A percentile compares a stretch with the other conserved stretches of the same genome.
phyloP scores from a whole-genome alignment of 2,113 vertebrate genomes.

The Ginglymostoma cirratum region DNA sequence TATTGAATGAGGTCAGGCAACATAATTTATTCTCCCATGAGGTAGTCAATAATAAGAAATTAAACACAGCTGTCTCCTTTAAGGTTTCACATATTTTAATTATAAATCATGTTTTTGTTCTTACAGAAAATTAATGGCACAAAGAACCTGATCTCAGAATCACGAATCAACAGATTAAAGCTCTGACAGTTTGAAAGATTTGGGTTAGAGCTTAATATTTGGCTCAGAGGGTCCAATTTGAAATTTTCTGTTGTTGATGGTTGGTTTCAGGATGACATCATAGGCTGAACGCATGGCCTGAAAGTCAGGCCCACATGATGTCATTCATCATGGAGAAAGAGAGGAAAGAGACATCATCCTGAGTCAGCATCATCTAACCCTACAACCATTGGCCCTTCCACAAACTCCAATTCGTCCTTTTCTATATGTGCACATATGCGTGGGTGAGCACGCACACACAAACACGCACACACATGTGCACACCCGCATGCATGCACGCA shows the following conservation, averaged over 20 bases:
- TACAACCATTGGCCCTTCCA: too few relatives aligned
- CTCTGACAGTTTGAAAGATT: not conserved
- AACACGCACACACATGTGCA: too few relatives aligned
- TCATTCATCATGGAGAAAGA: slow-evolving; percentile 19
- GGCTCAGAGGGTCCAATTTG: not conserved
- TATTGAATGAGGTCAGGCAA: slow-evolving; percentile 39
- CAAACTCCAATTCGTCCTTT: too few relatives aligned
- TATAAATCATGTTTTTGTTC: slow-evolving; percentile 35
- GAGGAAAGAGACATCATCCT: not conserved
- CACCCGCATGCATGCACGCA: too few relatives aligned
- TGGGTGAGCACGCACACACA: too few relatives aligned
- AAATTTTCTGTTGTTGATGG: not conserved
- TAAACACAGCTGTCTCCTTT: slow-evolving; percentile 36
- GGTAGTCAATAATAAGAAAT: slow-evolving; percentile 34
- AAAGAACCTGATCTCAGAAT: slow-evolving; percentile 22
- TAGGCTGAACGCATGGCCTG: not conserved
- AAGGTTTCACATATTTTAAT: slow-evolving; percentile 34
- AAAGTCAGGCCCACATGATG: not conserved
- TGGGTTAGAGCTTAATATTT: slow-evolving; percentile 1
- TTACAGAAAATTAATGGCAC: slow-evolving; percentile 33
- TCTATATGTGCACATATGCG: too few relatives aligned
- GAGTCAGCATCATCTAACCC: too few relatives aligned
- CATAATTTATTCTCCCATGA: slow-evolving; percentile 36
- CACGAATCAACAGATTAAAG: slow-evolving; percentile 28
- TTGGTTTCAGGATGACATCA: slow-evolving; percentile 22